Base-by-base conservation (phyloP, 53 echinoderm and acorn worm species). In the Paracentrotus lividus region DNA sequence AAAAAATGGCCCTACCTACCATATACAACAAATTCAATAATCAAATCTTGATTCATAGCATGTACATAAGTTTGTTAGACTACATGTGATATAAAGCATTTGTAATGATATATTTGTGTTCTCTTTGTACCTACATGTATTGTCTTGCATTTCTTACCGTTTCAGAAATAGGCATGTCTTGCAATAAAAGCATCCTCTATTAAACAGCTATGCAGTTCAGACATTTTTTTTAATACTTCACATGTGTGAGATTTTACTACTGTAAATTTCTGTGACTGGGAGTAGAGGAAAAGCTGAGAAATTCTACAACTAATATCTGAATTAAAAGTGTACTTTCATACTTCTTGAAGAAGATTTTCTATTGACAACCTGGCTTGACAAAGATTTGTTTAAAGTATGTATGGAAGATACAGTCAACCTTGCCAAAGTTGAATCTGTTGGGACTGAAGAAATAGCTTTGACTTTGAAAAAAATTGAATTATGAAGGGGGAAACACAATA, bases 121-220 rank as follows among this genome's bases (percentile, higher is more conserved):
- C 56, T 86, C 56, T 53, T 86, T 86, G 55, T 53, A 55, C 53
- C 56, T 86, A 8, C 56, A 18, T n/a, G n/a, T n/a, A n/a, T n/a
- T n/a, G n/a, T 86, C 54, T 86, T 56, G 56, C 56, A 56, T 86
- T 86, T 86, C 86, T 53, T 86, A 86, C 55, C 34, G 86, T 54
- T 86, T 86, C 56, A 36, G 56, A 56, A 86, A 86, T 36, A 52
- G 31, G 86, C 56, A 86, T 86, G 86, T 86, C 53, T 86, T 86
- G 86, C 53, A 86, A 86, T 86, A 86, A 86, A 86, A 86, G 47
- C 81, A 26, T 47, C 18, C 81, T 45, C 81, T 81, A 44, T 81
- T 45, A 40, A 36, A 72, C 15, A 40, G 4, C 4, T 18, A 8
- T 20, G 36, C 36, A 38, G 36, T 72, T 72, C 18, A 38, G n/a